Percentiles rank a stretch among this genome's conserved stretches.
phyloP scores from a whole-genome alignment of 2,888 invertebrate species.

The Sinelater perroti region DNA sequence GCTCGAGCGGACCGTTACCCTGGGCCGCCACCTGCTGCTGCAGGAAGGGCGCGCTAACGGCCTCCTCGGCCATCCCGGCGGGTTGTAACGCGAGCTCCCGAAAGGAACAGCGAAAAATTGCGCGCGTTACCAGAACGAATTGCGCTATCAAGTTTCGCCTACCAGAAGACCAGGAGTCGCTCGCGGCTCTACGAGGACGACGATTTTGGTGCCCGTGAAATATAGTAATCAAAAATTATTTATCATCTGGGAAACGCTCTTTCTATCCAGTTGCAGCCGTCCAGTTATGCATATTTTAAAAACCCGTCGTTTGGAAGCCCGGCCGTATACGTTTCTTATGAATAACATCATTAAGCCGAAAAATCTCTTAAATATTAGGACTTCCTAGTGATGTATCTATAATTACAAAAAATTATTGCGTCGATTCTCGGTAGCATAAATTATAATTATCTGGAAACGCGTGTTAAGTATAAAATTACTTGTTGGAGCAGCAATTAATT shows the following conservation, averaged over 20 bases:
- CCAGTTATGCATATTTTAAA: conserved; percentile 23
- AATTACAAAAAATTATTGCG: conserved; percentile 21
- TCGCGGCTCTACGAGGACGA: conserved; percentile 14
- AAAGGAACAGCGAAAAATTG: conserved; percentile 3
- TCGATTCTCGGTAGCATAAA: conserved; percentile 15
- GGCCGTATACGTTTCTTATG: conserved; percentile 16
- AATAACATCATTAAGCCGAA: conserved; percentile 26
- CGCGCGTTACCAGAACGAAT: conserved; percentile 15
- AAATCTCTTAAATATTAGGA: conserved; percentile 22
- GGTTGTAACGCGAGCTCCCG: conserved; percentile 8
- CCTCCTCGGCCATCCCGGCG: neutral
- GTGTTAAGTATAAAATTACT: conserved; percentile 22
- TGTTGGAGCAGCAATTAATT: conserved; percentile 15
- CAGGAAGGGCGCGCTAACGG: neutral
- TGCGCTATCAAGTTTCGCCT: conserved; percentile 22
- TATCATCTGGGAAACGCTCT: conserved; percentile 19
- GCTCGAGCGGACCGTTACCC: neutral
- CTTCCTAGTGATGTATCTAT: conserved; percentile 23
- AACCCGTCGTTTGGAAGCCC: conserved; percentile 23
- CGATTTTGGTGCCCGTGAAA: conserved; percentile 20
- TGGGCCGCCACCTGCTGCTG: neutral
- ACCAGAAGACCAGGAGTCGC: conserved; percentile 19
- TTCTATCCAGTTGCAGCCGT: conserved; percentile 15
- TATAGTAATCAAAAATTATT: conserved; percentile 24
- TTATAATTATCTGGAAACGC: conserved; percentile 13